A percentile compares a stretch with the other conserved stretches of the same genome.
These are phyloP conservation scores for Melanogrammus aeglefinus DNA, from an alignment of 2,797 vertebrate species.

Conservation along the genomic window DNA sequence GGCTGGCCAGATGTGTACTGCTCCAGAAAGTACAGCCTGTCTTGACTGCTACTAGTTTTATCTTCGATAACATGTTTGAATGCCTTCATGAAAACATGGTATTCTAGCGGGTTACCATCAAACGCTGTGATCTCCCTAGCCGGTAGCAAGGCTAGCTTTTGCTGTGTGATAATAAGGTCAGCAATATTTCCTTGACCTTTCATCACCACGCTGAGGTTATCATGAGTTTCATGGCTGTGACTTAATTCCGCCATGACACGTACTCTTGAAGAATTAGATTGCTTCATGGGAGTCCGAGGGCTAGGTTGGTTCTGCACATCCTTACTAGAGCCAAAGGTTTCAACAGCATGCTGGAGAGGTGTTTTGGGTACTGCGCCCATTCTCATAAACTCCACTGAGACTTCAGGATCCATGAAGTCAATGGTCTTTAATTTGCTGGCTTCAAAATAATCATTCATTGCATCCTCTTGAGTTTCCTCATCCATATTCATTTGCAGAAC, in stretches of 20 bases:
- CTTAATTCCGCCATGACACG: no score
- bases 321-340: background rate
- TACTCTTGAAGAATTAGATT: background rate
- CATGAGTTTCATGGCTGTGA: no score
- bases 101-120: background rate
- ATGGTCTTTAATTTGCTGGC: background rate
- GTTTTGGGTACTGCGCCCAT: constrained; percentile 6
- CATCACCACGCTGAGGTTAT: no score
- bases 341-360: background rate
- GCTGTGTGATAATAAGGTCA: no score
- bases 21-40: constrained; percentile 17
- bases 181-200: no score
- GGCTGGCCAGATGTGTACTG: constrained; percentile 9
- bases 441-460: constrained; percentile 9
- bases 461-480: background rate
- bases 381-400: background rate
- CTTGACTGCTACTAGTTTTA: constrained; percentile 6
- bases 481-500: no score
- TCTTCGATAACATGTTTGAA: background rate
- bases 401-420: background rate
- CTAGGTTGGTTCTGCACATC: background rate
- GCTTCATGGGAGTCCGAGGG: background rate
- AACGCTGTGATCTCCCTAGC: no score
- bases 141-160: no score
- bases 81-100: no score